Evolutionary conservation across 2,113 vertebrate genomes (phyloP), one percentile per base, ranked within the genome.

Genomic region (Gasterosteus aculeatus): DNA sequence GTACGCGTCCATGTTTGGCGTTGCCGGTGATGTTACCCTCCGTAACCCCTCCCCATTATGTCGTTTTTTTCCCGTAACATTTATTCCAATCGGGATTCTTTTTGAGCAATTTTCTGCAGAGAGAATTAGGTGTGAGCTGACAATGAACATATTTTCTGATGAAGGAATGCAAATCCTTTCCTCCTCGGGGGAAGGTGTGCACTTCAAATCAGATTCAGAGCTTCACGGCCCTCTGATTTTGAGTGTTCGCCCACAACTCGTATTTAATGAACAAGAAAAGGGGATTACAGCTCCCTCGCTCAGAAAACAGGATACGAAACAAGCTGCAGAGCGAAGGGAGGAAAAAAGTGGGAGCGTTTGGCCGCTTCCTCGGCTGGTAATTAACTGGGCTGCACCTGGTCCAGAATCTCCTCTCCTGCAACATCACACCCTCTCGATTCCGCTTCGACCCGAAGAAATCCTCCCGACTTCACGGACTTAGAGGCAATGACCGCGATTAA

Each of bases 201-300:
- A 38, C 35, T 7, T 38, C 35, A 38, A 7, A 38, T 38, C 35
- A 38, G 1, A 35, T 51, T 71, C 0, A 14, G 41, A 68, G 79
- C 69, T 72, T 70, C 33, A 61, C 41, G 10, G 53, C 51, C 44
- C 3, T n/a, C 49, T 0, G 1, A n/a, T 63, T 22, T 26, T 1
- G 44, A 69, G 41, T 3, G 11, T 12, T 35, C 11, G 8, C 73
- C 42, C 2, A 7, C 16, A 7, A 31, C 61, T 81, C 12, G 0
- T 29, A 58, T 73, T 85, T 84, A 82, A 82, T 67, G 72, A 80
- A 64, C 59, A 69, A 68, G 69, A 75, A 68, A 72, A 75, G 42
- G 19, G 83, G 86, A 87, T 88, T 86, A 83, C 57, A 59, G 69
- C n/a, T n/a, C 10, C 18, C 62, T 66, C 9, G 35, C 56, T 82